Evolutionary conservation across 2,888 invertebrate genomes (phyloP), one percentile per base, ranked within the genome.

Genomic region (Coenonympha arcania): DNA sequence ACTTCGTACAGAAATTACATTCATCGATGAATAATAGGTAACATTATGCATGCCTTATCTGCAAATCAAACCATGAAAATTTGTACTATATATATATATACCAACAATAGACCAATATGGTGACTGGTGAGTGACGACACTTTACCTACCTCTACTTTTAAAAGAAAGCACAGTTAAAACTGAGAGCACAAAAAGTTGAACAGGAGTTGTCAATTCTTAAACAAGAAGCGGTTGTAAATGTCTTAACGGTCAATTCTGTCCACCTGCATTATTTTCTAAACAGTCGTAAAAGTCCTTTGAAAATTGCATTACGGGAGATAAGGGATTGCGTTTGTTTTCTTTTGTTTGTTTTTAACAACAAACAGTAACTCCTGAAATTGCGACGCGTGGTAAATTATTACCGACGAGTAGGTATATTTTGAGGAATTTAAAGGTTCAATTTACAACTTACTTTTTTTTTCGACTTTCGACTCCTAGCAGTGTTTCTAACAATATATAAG

Each of bases 271-370:
- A 45, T 41, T 34, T 45, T n/a, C 30, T 13, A 24, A 24, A 24
- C 19, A 13, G 33, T 19, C 22, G n/a, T 28, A 39, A 42, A 48
- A 24, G n/a, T 48, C 22, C 26, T 41, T 51, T 44, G 44, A 20
- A 30, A 47, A 28, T 28, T 50, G 22, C 44, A 45, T 52, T 52
- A 52, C 51, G 37, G 42, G 39, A 45, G 43, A 41, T 62, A 59
- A 64, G 57, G 58, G 55, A 47, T 57, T 60, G 52, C 50, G 41
- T 55, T 59, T 61, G 58, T 63, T 55, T 15, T 46, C 33, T 40
- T 30, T 40, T 54, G 48, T 56, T 50, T 51, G 24, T 31, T 48
- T 48, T n/a, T n/a, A n/a, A n/a, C n/a, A n/a, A n/a, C n/a, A n/a
- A n/a, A n/a, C n/a, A n/a, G n/a, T n/a, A n/a, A n/a, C 15, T 9